Evolutionary conservation across 2,797 vertebrate species (phyloP).

Genomic region (Syndactyla subalaris): DNA sequence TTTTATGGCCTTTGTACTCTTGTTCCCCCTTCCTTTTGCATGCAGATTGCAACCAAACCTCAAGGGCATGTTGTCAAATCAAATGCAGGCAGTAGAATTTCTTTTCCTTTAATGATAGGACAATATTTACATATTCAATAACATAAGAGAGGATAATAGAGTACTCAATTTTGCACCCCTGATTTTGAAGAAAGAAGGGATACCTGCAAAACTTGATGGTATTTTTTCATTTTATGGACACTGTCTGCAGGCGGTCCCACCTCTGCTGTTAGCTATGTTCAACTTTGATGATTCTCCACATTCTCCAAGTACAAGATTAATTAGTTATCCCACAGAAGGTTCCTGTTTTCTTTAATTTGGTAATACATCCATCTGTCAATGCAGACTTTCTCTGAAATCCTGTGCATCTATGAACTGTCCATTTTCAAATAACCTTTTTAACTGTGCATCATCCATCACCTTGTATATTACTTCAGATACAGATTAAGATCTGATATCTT

Average conservation of each 20-base stretch:
- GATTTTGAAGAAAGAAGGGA: neutral
- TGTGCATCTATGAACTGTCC: neutral
- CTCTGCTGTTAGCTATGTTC: neutral
- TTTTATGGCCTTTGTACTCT: neutral
- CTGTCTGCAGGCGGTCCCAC: neutral
- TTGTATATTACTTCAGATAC: neutral
- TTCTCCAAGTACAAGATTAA: neutral
- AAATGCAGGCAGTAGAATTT: neutral
- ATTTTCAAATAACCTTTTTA: neutral
- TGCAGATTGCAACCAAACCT: neutral
- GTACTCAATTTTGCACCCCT: neutral
- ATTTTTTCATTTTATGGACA: neutral
- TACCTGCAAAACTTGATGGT: neutral
- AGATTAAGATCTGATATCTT: neutral
- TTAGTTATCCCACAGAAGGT: neutral
- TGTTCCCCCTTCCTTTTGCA: neutral
- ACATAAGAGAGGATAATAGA: neutral
- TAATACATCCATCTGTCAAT: neutral
- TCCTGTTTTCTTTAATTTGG: conserved; percentile 17
- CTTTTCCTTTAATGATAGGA: neutral
- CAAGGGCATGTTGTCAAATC: neutral
- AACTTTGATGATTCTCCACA: neutral
- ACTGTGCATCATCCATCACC: neutral
- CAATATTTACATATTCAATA: neutral
- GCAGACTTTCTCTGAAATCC: neutral